Conservation (phyloP, 2,797 vertebrate genomes). For the Poeciliopsis infans region DNA sequence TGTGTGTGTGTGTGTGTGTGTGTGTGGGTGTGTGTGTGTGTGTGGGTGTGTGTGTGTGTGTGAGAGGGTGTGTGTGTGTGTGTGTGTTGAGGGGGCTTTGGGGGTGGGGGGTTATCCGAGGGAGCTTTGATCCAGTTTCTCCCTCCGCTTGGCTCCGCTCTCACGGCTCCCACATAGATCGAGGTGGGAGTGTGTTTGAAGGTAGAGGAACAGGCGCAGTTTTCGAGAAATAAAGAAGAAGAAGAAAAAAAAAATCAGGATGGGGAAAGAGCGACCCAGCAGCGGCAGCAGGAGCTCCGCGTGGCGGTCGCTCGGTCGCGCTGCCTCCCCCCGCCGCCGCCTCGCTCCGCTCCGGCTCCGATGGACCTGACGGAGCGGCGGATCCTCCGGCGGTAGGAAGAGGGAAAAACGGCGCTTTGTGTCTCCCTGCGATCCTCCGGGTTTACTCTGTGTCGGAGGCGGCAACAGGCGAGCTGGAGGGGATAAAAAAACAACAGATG, state of each 20-base stretch:
- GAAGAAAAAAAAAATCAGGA: conserved; percentile 38
- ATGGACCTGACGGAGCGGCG: conserved; percentile 69
- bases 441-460: conserved; percentile 81
- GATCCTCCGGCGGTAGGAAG: conserved; percentile 50
- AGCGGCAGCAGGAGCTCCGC: conserved; percentile 12
- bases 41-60: no score
- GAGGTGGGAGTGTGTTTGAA: conserved; percentile 42
- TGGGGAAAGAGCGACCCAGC: conserved; percentile 29
- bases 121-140: conserved; percentile 82
- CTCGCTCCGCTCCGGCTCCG: conserved; percentile 41
- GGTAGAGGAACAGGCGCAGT: conserved; percentile 51
- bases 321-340: background rate
- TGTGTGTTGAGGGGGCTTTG: background rate
- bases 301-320: background rate
- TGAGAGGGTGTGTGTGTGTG: no score
- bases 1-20: no score
- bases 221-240: conserved; percentile 55
- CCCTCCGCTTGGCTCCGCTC: conserved; percentile 74
- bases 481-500: conserved; percentile 82
- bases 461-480: conserved; percentile 94
- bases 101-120: conserved; percentile 38
- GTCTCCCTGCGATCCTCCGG: conserved; percentile 74
- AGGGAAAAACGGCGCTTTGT: conserved; percentile 50
- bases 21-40: no score
- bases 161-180: conserved; percentile 81